Evolutionary conservation across 2,797 vertebrate species (phyloP), one percentile per base, ranked within the genome.

Genomic region (Urophycis tenuis): DNA sequence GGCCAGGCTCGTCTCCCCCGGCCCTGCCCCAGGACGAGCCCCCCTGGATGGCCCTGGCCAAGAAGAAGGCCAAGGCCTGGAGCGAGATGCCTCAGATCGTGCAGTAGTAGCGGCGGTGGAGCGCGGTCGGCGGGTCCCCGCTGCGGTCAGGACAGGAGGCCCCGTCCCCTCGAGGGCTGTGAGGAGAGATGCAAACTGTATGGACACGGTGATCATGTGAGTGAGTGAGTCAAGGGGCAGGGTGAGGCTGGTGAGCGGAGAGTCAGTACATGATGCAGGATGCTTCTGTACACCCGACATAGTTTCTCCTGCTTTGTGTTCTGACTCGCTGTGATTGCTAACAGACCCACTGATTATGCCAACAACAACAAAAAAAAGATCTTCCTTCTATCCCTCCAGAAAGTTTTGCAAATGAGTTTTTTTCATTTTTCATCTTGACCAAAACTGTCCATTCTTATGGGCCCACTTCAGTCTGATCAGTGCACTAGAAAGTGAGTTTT

Each of bases 1-100:
- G 5, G 0, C 10, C 74, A 0, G 53, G 74, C 73, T 77, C 78
- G 80, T 86, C 86, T 78, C 74, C 89, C 69, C 88, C 92, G 0
- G 72, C 85, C 0, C 77, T 92, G 81, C 83, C 90, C 75, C 88
- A 95, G 77, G 92, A 92, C 0, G 95, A 96, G 85, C 96, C 96
- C 0, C 93, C 94, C 0, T 98, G 96, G 96, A 92, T 98, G 82
- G 96, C 95, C 1, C 79, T 98, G 84, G 96, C 97, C 85, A 97
- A 97, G 92, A 96, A 98, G 89, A 99, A 98, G 88, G 93, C 96
- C 85, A 95, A 98, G 89, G 96, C 96, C 5, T 97, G 97, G 96
- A 98, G 95, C 34, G 94, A 96, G 81, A 96, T 95, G 93, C 92
- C 94, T 14, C 94, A 96, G 85, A 94, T 92, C 1, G 94, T 95